Conservation (phyloP, 2,888 invertebrate species). For the Leptinotarsa peninsularis region DNA sequence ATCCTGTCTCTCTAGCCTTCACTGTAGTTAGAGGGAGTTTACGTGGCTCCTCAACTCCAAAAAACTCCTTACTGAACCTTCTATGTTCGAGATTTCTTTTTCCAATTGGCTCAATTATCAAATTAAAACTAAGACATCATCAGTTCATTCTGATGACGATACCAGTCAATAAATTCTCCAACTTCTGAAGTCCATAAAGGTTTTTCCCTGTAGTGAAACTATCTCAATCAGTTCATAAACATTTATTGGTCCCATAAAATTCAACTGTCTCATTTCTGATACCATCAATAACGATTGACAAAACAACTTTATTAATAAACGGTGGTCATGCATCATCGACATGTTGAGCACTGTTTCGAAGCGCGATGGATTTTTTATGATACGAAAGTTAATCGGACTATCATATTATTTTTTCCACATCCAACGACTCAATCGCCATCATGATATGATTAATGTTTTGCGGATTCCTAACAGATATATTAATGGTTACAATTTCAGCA, state of each 20-base stretch:
- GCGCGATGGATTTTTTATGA: background rate
- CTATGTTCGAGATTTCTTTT: too few relatives aligned
- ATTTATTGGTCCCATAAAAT: constrained; percentile 5
- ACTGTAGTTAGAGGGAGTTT: too few relatives aligned
- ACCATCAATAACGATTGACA: constrained; percentile 7
- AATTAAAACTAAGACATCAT: too few relatives aligned
- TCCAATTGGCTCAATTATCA: too few relatives aligned
- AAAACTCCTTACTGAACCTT: too few relatives aligned
- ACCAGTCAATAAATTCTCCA: too few relatives aligned
- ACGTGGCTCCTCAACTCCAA: too few relatives aligned
- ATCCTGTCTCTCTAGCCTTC: too few relatives aligned
- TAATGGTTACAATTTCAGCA: background rate
- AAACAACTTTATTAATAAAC: constrained; percentile 9
- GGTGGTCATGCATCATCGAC: constrained; percentile 3
- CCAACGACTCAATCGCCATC: background rate
- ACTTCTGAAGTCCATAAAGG: background rate
- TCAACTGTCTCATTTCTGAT: background rate
- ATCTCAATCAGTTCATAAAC: background rate
- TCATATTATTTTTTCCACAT: background rate
- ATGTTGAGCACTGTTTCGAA: constrained; percentile 8
- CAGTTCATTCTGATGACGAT: too few relatives aligned
- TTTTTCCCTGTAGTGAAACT: background rate
- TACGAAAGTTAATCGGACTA: background rate
- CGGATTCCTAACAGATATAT: background rate
- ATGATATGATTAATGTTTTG: background rate